Conservation (phyloP, 2,113 vertebrate genomes). For the Lamprotornis superbus region DNA sequence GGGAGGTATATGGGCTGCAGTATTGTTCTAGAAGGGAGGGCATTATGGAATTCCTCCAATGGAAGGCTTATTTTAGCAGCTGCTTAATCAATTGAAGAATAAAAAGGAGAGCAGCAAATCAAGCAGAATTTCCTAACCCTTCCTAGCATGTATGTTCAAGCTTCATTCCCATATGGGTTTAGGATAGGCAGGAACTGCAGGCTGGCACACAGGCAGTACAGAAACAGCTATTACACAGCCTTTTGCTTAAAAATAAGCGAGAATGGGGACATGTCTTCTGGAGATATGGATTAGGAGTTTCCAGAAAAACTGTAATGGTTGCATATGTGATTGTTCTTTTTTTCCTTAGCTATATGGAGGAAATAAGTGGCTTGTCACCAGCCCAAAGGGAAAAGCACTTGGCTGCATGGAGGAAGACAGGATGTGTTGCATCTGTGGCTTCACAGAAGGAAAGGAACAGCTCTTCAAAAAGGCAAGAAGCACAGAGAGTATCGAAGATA, state of each 20-base stretch:
- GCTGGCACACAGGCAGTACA: background rate
- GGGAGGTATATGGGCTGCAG: background rate
- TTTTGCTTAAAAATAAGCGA: background rate
- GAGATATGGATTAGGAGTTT: background rate
- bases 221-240: background rate
- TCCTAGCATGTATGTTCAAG: background rate
- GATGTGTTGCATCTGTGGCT: slow-evolving; percentile 29
- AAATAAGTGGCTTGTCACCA: slow-evolving; percentile 22
- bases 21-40: background rate
- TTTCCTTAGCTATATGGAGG: background rate
- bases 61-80: background rate
- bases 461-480: background rate
- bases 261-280: background rate
- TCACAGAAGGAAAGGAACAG: slow-evolving; percentile 27
- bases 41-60: background rate
- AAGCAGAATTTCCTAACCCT: background rate
- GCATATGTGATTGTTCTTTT: slow-evolving; percentile 50
- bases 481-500: background rate
- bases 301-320: slow-evolving; percentile 15
- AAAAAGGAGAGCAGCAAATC: background rate
- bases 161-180: background rate
- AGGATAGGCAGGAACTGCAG: background rate
- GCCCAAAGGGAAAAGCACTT: slow-evolving; percentile 29
- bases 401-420: background rate
- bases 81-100: background rate